A percentile compares a stretch with the other conserved stretches of the same genome.
Conservation (phyloP, 2,888 invertebrate species). For the Tenthredo distinguenda region DNA sequence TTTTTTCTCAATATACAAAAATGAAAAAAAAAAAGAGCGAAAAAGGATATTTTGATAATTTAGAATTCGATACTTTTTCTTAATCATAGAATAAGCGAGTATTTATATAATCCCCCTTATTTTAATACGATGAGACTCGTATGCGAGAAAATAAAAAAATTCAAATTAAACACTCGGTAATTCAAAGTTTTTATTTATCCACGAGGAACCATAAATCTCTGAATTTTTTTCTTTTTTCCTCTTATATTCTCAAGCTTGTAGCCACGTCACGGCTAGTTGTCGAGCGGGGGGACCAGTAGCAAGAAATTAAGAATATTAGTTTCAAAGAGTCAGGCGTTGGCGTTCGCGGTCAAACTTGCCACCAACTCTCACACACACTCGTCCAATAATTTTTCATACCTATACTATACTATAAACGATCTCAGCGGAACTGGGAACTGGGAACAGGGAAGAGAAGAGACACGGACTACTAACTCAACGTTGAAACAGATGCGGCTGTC, state of each 20-base stretch:
- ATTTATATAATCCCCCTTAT: constrained; percentile 7
- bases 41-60: background rate
- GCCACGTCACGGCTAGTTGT: constrained; percentile 33
- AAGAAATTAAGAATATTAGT: constrained; percentile 47
- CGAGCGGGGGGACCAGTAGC: background rate
- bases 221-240: background rate
- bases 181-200: constrained; percentile 47
- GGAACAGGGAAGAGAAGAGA: constrained; percentile 22
- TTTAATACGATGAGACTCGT: background rate
- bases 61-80: background rate
- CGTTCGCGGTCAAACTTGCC: constrained; percentile 4
- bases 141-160: background rate
- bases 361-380: background rate
- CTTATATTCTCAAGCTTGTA: constrained; percentile 6
- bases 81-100: background rate
- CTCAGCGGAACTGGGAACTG: background rate
- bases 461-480: constrained; percentile 34
- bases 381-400: background rate
- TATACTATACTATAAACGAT: background rate
- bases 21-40: background rate
- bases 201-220: constrained; percentile 33
- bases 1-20: background rate
- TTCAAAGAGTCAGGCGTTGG: constrained; percentile 31
- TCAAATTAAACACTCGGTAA: constrained; percentile 16
- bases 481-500: constrained; percentile 50